phyloP scores from a whole-genome alignment of 1,140 invertebrate genomes.

The Sminthurides bifidus region DNA sequence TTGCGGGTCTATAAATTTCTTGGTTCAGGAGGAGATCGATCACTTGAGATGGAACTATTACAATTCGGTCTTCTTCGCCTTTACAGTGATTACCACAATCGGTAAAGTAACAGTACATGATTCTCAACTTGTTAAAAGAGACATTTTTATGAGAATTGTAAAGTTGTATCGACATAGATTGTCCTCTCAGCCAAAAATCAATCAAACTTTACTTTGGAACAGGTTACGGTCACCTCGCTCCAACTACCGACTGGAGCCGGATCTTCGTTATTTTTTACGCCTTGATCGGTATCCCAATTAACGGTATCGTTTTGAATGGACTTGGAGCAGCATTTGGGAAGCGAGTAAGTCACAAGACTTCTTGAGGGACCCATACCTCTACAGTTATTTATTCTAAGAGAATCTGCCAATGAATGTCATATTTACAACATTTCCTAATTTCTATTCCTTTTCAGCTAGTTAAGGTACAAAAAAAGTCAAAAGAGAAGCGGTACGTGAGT shows the following conservation, averaged over 20 bases:
- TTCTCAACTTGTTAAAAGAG: too few species aligned
- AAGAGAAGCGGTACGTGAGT: conserved; percentile 47
- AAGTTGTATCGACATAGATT: too few species aligned
- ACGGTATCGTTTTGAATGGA: conserved; percentile 69
- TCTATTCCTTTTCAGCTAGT: conserved; percentile 43
- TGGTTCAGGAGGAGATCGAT: conserved; percentile 36
- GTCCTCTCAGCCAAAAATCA: too few species aligned
- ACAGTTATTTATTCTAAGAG: background rate
- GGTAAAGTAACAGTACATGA: too few species aligned
- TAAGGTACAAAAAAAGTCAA: conserved; percentile 59
- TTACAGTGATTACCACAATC: conserved; percentile 88
- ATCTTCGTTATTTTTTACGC: conserved; percentile 87
- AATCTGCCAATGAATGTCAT: too few species aligned
- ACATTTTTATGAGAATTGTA: background rate
- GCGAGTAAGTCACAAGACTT: background rate
- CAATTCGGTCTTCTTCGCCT: conserved; percentile 86
- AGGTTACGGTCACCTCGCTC: conserved; percentile 39
- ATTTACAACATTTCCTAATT: too few species aligned
- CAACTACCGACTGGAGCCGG: conserved; percentile 66
- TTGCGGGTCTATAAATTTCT: conserved; percentile 20
- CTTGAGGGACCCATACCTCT: background rate
- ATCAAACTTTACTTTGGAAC: too few species aligned
- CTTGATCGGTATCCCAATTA: conserved; percentile 86
- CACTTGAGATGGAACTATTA: conserved; percentile 72
- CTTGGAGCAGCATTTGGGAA: conserved; percentile 43